These are phyloP conservation scores for Lacanobia oleracea DNA, from an alignment of 2,888 invertebrate genomes.

Conservation along the genomic window DNA sequence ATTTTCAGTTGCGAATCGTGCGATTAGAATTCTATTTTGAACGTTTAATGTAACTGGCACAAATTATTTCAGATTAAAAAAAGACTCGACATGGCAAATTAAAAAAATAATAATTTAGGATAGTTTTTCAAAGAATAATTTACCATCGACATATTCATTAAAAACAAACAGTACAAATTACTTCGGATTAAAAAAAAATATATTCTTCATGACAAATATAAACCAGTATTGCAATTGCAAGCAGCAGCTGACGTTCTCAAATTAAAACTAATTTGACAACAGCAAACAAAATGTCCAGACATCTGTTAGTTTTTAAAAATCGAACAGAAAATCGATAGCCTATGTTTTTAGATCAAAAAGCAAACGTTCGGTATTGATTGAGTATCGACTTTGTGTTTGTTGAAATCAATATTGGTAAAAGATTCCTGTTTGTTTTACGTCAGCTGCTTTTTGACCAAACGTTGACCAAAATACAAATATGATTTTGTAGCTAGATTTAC, in stretches of 20 bases:
- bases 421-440: slow-evolving; percentile 31
- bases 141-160: too few species aligned
- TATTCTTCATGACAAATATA: too few species aligned
- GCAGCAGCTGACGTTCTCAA: slow-evolving; percentile 52
- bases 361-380: slow-evolving; percentile 60
- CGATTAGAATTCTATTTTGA: slow-evolving; percentile 4
- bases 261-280: slow-evolving; percentile 33
- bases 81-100: neutral
- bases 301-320: slow-evolving; percentile 42
- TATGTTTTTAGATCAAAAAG: slow-evolving; percentile 45
- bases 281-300: slow-evolving; percentile 36
- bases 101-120: too few species aligned
- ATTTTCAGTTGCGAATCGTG: neutral
- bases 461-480: neutral
- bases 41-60: neutral
- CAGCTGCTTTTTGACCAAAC: slow-evolving; percentile 54
- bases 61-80: neutral
- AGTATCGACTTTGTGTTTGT: slow-evolving; percentile 65
- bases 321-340: slow-evolving; percentile 41
- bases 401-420: slow-evolving; percentile 61
- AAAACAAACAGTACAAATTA: too few species aligned
- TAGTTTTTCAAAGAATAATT: too few species aligned
- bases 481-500: neutral
- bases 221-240: too few species aligned
- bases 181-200: too few species aligned